phyloP scores from a whole-genome alignment of 2,888 invertebrate genomes.

The Lepidochrysops patricia region DNA sequence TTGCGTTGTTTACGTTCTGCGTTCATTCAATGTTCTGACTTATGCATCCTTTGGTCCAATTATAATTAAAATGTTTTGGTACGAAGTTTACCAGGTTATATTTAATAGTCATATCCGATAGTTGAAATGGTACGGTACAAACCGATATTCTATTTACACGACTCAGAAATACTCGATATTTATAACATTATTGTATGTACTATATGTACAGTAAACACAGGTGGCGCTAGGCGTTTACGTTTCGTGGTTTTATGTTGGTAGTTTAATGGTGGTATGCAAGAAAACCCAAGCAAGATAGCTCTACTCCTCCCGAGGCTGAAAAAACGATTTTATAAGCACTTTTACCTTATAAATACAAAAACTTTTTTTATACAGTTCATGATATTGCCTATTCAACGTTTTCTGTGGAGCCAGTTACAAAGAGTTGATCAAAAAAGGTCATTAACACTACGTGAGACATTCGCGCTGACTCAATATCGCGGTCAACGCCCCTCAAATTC shows the following conservation, averaged over 20 bases:
- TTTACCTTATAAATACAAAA: too few species aligned
- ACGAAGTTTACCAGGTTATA: not conserved
- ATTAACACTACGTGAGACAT: conserved; percentile 72
- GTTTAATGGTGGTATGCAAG: not conserved
- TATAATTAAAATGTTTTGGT: not conserved
- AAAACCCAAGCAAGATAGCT: not conserved
- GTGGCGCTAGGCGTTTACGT: not conserved
- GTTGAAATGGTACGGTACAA: not conserved
- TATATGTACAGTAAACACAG: not conserved
- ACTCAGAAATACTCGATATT: not conserved
- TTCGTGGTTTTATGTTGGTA: not conserved
- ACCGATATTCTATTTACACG: not conserved
- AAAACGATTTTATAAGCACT: too few species aligned
- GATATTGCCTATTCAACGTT: conserved; percentile 16
- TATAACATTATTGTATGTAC: too few species aligned
- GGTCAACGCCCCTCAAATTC: conserved; percentile 64
- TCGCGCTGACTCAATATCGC: conserved; percentile 70
- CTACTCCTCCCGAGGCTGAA: too few species aligned
- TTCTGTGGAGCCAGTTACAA: conserved; percentile 25
- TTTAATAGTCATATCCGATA: not conserved
- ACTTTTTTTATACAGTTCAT: not conserved
- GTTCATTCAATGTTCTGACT: not conserved
- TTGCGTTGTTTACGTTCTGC: not conserved
- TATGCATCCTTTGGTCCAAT: not conserved
- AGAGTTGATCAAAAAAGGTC: conserved; percentile 68